Conservation (phyloP, 2,888 invertebrate species). For the Boloria euphrosyne region DNA sequence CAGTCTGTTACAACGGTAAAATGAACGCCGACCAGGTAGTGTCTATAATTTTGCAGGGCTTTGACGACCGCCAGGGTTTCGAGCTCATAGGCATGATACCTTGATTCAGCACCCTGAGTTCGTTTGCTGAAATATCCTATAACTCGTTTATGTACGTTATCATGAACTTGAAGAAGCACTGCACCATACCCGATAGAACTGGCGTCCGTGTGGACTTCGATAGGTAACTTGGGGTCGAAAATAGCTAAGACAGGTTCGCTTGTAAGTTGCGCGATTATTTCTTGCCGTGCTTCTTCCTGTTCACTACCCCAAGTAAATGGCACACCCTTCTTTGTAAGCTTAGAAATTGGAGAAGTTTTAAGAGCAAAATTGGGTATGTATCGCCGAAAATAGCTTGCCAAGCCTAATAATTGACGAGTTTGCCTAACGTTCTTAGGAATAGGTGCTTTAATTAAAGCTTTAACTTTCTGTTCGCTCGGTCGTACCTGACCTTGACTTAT, state of each 20-base stretch:
- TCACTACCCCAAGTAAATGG: background rate
- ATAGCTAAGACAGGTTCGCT: constrained; percentile 23
- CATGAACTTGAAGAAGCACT: background rate
- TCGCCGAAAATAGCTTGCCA: constrained; percentile 21
- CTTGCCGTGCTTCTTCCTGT: constrained; percentile 17
- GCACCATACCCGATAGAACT: constrained; percentile 38
- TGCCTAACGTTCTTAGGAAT: constrained; percentile 42
- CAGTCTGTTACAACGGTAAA: constrained; percentile 49
- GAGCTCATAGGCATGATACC: constrained; percentile 43
- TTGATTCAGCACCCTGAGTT: constrained; percentile 39
- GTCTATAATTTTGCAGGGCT: constrained; percentile 38
- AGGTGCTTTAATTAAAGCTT: constrained; percentile 38
- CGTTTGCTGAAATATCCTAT: constrained; percentile 37
- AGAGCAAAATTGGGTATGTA: constrained; percentile 7
- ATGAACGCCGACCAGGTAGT: constrained; percentile 30
- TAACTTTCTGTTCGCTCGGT: constrained; percentile 41
- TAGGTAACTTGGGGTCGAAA: constrained; percentile 34
- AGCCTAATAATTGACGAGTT: constrained; percentile 37
- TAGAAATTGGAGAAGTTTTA: background rate
- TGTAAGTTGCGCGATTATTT: constrained; percentile 16
- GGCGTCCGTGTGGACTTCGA: constrained; percentile 47
- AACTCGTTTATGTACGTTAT: constrained; percentile 10
- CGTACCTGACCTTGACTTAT: constrained; percentile 40
- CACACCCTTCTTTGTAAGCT: constrained; percentile 18
- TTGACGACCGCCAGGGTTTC: constrained; percentile 41